phyloP scores from a whole-genome alignment of 2,888 invertebrate genomes.

The Onchidella celtica region DNA sequence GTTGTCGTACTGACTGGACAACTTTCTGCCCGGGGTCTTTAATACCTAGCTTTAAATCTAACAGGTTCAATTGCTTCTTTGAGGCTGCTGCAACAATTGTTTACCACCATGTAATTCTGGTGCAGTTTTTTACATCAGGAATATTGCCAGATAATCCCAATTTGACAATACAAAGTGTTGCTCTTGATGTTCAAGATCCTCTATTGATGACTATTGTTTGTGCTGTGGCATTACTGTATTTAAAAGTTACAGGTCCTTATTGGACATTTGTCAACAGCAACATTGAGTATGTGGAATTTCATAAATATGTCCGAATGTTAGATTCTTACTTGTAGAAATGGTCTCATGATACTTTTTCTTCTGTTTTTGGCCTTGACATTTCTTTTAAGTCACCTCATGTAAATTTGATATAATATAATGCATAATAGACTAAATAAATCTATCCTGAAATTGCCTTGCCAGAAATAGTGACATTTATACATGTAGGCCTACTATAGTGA shows the following conservation, averaged over 20 bases:
- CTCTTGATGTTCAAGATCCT: neutral
- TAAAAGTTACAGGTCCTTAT: neutral
- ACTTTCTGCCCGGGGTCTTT: neutral
- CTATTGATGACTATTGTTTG: neutral
- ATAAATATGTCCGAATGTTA: slow-evolving; percentile 1
- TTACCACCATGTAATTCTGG: neutral
- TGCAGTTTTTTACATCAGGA: slow-evolving; percentile 3
- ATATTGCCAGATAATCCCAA: neutral
- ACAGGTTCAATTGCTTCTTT: slow-evolving; percentile 22
- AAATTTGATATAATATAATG: too few species aligned
- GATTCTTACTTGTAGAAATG: neutral
- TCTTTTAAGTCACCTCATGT: too few species aligned
- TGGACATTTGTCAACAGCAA: neutral
- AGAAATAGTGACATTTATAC: too few species aligned
- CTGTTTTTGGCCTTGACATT: neutral
- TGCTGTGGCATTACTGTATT: neutral
- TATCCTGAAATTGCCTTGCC: too few species aligned
- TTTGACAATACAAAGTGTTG: slow-evolving; percentile 12
- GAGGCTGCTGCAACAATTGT: slow-evolving; percentile 18
- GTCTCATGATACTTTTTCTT: neutral
- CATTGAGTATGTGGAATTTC: slow-evolving; percentile 2
- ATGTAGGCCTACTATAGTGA: too few species aligned
- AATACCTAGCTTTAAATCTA: slow-evolving; percentile 15
- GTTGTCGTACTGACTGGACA: neutral
- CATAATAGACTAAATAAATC: too few species aligned